Conservation (phyloP, 2,888 invertebrate species). For the Cyrtodaria siliqua region DNA sequence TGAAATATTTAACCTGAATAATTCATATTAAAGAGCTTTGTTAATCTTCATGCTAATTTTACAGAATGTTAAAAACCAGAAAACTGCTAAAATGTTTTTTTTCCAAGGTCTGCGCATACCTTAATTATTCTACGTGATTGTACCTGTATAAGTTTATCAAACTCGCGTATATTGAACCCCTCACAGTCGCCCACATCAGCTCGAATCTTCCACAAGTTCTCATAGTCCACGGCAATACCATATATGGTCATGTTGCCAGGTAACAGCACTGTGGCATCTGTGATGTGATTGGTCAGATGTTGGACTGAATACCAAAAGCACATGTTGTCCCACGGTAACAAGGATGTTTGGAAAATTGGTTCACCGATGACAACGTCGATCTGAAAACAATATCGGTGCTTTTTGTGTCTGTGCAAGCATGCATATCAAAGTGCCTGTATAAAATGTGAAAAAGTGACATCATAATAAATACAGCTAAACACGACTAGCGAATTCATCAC, state of each 20-base stretch:
- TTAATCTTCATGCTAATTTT: no score
- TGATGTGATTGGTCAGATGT: constrained; percentile 66
- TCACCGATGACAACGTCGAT: constrained; percentile 90
- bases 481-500: no score
- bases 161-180: constrained; percentile 93
- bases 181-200: constrained; percentile 90
- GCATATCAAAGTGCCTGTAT: no score
- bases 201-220: constrained; percentile 96
- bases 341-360: constrained; percentile 93
- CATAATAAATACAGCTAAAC: no score
- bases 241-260: constrained; percentile 91
- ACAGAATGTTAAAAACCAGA: no score
- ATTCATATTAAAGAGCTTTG: no score
- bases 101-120: no score
- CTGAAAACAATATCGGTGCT: constrained; percentile 17
- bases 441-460: no score
- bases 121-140: background rate
- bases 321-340: constrained; percentile 97
- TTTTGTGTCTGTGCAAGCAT: no score
- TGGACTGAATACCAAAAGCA: constrained; percentile 90
- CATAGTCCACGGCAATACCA: constrained; percentile 94
- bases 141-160: constrained; percentile 92
- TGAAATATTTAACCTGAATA: no score
- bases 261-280: constrained; percentile 86
- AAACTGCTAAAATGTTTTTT: no score